Evolutionary conservation across 1,140 invertebrate genomes (phyloP), one percentile per base, ranked within the genome.

Genomic region (Eriosoma lanigerum): DNA sequence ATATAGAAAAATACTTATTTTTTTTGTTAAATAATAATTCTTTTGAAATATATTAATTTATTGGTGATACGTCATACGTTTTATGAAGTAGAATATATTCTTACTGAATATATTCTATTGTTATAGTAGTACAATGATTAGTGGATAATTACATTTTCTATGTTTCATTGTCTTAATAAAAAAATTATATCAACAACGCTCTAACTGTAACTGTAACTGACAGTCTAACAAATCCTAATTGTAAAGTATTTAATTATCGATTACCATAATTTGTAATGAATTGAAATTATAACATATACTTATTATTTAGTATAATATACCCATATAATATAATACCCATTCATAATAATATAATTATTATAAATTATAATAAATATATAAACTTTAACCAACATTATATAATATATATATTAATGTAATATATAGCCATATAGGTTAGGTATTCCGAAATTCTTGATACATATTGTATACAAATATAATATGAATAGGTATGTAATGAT

Each of bases 231-330:
- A 70, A 50, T 44, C 66, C 21, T 70, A 70, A 70, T 70, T 70
- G 66, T 70, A 26, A 50, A 70, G 66, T 70, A 50, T 70, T 70
- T 70, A 70, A 50, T 50, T 70, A 70, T 70, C 66, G 66, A 50
- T 70, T 50, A 70, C 15, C 24, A 19, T 26, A 29, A 50, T 38
- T 4, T 38, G 52, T 4, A 48, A 48, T 48, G 10, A 8, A 48
- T 6, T 48, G 46, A 10, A 48, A 48, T 54, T 54, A 8, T 38
- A n/a, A n/a, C n/a, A 38, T 38, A 38, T 38, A 38, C 8, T 38
- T 38, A 38, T 38, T 4, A 38, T 38, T 38, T 38, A 38, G 64
- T 46, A n/a, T 6, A 46, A 46, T 24, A 66, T 21, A 46, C n/a
- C n/a, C n/a, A 66, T 17, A 21, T 15, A 44, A 44, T 44, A 38